These are phyloP conservation scores for Rafetus swinhoei DNA, from an alignment of 2,113 vertebrate genomes.

Conservation along the genomic window DNA sequence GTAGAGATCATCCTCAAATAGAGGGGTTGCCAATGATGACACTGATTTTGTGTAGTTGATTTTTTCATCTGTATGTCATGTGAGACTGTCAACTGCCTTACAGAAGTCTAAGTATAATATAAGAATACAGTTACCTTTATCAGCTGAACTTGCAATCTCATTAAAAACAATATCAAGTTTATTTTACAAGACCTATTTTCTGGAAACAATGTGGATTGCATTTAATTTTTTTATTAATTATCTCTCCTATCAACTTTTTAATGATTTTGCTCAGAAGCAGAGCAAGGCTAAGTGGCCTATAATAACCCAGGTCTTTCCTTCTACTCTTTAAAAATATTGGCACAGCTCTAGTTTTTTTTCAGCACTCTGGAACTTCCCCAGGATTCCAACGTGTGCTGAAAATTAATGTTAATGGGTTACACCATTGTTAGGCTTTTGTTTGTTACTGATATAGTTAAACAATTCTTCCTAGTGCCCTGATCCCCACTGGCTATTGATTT, in stretches of 20 bases:
- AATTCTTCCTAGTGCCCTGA: slow-evolving; percentile 67
- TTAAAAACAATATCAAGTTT: slow-evolving; percentile 17
- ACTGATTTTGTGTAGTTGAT: slow-evolving; percentile 49
- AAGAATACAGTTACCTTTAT: slow-evolving; percentile 46
- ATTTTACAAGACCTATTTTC: slow-evolving; percentile 34
- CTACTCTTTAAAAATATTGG: not conserved
- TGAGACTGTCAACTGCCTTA: slow-evolving; percentile 51
- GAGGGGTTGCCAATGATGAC: not conserved
- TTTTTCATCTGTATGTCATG: slow-evolving; percentile 43
- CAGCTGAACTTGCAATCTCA: slow-evolving; percentile 47
- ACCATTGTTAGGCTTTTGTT: slow-evolving; percentile 58
- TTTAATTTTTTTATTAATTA: slow-evolving; percentile 53
- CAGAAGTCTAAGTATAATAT: slow-evolving; percentile 40
- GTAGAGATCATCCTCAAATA: no score
- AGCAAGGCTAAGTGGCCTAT: not conserved
- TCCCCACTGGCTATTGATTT: slow-evolving; percentile 27
- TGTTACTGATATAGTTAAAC: slow-evolving; percentile 53
- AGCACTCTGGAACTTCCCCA: slow-evolving; percentile 1
- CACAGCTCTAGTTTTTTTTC: not conserved
- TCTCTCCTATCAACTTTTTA: not conserved
- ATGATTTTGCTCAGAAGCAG: not conserved
- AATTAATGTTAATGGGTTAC: not conserved
- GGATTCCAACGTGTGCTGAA: not conserved
- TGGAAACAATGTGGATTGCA: not conserved
- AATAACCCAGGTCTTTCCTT: not conserved